Conservation (phyloP, 2,797 vertebrate genomes). For the Smutsia temminckii region DNA sequence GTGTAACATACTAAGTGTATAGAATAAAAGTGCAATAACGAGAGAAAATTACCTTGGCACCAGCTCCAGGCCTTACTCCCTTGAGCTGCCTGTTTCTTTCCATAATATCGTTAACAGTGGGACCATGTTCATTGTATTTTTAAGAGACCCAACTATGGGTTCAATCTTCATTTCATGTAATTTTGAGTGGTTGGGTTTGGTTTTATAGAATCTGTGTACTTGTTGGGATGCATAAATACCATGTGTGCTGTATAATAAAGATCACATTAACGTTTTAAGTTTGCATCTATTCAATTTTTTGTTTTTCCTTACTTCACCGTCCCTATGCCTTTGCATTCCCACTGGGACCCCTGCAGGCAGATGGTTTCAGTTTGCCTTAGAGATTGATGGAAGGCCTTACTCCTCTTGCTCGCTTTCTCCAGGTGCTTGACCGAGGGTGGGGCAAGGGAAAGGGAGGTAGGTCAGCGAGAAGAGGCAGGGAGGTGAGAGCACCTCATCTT, state of each 20-base stretch:
- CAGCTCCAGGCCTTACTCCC: conserved; percentile 24
- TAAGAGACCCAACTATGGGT: conserved; percentile 55
- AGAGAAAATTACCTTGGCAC: conserved; percentile 53
- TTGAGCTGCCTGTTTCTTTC: conserved; percentile 26
- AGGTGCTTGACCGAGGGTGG: background rate
- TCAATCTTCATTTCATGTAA: conserved; percentile 57
- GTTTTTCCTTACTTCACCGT: background rate
- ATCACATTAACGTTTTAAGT: conserved; percentile 56
- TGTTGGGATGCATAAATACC: conserved; percentile 53
- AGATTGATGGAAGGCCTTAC: background rate
- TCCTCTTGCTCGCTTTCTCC: background rate
- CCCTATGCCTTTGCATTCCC: background rate
- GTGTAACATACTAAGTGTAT: conserved; percentile 66
- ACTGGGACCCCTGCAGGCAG: background rate
- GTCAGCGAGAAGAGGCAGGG: background rate
- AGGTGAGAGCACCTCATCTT: background rate
- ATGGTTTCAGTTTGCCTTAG: background rate
- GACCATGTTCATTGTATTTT: conserved; percentile 49
- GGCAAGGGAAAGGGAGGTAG: background rate
- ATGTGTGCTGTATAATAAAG: conserved; percentile 78
- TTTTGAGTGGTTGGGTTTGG: conserved; percentile 57
- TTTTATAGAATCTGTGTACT: conserved; percentile 68
- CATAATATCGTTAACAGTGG: background rate
- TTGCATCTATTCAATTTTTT: conserved; percentile 26
- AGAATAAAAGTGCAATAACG: conserved; percentile 79